Evolutionary conservation across 2,888 invertebrate genomes (phyloP).

Genomic region (Dorcus parallelipipedus): DNA sequence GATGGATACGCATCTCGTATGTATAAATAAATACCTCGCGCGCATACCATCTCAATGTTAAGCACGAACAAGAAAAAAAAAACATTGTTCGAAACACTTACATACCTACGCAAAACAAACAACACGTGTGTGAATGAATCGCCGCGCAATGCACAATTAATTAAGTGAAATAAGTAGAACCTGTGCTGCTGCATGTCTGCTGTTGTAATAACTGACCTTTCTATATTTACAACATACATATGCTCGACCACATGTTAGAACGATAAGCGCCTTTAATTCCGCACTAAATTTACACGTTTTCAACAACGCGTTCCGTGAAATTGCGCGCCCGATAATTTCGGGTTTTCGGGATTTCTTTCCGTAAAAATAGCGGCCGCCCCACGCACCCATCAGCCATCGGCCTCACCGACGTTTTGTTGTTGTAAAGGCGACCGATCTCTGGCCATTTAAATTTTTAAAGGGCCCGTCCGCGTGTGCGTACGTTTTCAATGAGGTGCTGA

Average conservation of each 20-base stretch:
- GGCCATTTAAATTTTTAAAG: no score
- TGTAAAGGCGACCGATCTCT: no score
- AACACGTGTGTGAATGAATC: conserved; percentile 5
- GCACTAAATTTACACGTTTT: not conserved
- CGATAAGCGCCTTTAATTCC: conserved; percentile 1
- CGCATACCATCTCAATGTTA: no score
- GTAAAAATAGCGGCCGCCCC: no score
- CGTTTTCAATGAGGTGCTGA: no score
- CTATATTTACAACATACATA: conserved; percentile 19
- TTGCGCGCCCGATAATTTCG: no score
- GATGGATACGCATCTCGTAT: conserved; percentile 4
- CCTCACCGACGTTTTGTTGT: no score
- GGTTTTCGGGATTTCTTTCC: no score
- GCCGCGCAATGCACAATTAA: conserved; percentile 1
- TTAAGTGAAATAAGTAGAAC: conserved; percentile 8
- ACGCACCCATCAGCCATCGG: no score
- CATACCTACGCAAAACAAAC: not conserved
- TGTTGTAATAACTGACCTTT: conserved; percentile 17
- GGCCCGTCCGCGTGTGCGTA: no score
- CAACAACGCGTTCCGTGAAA: no score
- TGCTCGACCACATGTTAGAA: conserved; percentile 18
- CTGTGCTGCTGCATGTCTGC: not conserved
- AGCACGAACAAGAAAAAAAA: not conserved
- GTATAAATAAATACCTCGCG: not conserved
- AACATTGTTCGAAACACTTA: not conserved